Percentiles rank a stretch among this genome's conserved stretches.
These are phyloP conservation scores for Parazoanthus swiftii DNA, from an alignment of 92 coral and sea anemone genomes.

Conservation along the genomic window DNA sequence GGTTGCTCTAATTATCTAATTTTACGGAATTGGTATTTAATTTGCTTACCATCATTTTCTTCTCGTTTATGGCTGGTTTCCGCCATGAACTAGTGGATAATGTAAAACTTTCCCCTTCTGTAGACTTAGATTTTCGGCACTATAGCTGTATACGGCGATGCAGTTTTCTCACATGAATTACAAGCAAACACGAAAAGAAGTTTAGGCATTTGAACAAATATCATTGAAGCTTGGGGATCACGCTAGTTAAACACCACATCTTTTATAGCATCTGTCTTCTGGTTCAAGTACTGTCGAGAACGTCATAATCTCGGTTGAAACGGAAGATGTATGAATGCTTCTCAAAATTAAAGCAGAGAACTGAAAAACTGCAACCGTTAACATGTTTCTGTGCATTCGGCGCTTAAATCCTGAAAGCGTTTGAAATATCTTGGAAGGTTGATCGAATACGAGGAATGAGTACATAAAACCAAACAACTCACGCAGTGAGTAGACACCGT, in stretches of 20 bases:
- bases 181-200: constrained; percentile 16
- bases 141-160: neutral
- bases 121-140: neutral
- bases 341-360: neutral
- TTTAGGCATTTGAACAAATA: constrained; percentile 17
- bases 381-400: neutral
- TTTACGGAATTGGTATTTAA: neutral
- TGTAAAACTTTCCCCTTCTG: neutral
- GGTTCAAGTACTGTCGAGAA: neutral
- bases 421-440: constrained; percentile 23
- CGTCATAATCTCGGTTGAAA: neutral
- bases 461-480: constrained; percentile 5
- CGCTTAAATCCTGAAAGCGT: neutral
- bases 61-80: constrained; percentile 5
- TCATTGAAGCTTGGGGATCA: constrained; percentile 6
- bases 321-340: neutral
- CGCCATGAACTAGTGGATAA: neutral
- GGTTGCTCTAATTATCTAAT: neutral
- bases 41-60: constrained; percentile 25
- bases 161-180: constrained; percentile 30
- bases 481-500: neutral
- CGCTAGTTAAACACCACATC: constrained; percentile 5
- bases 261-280: constrained; percentile 27
- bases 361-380: neutral
- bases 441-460: constrained; percentile 39